phyloP scores from a whole-genome alignment of 2,113 vertebrate genomes.

The Dolichotis patagonum region DNA sequence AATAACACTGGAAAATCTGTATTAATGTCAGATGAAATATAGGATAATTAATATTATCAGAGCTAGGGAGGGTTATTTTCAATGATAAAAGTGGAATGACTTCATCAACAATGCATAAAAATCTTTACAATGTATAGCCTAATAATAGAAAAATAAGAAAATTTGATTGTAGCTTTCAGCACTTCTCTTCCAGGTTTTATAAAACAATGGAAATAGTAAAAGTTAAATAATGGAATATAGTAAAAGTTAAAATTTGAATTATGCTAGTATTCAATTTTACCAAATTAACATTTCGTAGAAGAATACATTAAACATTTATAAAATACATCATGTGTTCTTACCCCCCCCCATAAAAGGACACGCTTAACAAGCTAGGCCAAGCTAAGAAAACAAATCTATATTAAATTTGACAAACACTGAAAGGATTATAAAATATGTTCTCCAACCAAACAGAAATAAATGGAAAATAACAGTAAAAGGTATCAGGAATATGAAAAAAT shows the following conservation, averaged over 20 bases:
- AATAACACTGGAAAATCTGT: not conserved
- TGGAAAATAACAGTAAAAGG: not conserved
- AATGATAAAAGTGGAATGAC: not conserved
- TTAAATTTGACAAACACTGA: not conserved
- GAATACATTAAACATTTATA: not conserved
- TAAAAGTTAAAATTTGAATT: slow-evolving; percentile 20
- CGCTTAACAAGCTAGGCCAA: not conserved
- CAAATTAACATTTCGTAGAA: slow-evolving; percentile 40
- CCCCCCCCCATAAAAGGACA: not conserved
- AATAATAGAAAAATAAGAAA: not conserved
- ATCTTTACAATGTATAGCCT: not conserved
- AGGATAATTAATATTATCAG: not conserved
- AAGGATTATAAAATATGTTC: not conserved
- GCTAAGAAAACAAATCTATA: not conserved
- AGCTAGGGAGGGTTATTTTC: not conserved
- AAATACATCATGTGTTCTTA: not conserved
- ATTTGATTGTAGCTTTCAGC: not conserved
- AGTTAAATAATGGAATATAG: not conserved
- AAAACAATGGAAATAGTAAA: not conserved
- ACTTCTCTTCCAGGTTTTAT: not conserved
- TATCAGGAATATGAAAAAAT: not conserved
- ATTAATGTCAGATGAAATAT: not conserved
- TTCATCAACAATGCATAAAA: not conserved
- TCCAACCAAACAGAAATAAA: not conserved
- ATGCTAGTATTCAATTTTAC: not conserved